These are phyloP conservation scores for Hofmannophila pseudospretella DNA, from an alignment of 2,888 invertebrate genomes.

Conservation along the genomic window DNA sequence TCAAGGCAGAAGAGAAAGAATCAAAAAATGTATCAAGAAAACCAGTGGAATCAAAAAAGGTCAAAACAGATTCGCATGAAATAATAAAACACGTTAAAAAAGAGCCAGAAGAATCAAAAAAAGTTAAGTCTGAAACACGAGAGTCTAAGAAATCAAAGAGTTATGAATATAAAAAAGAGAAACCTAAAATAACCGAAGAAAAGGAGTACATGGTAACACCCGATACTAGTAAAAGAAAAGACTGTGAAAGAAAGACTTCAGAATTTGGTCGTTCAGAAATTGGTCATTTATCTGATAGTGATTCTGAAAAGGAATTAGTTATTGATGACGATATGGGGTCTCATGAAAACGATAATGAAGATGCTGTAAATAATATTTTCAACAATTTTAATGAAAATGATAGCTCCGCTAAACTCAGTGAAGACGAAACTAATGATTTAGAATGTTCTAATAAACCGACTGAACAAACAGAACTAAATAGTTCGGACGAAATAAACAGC, in stretches of 20 bases:
- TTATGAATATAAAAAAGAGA: constrained; percentile 1
- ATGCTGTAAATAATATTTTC: background rate
- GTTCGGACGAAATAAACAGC: constrained; percentile 7
- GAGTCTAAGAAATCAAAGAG: background rate
- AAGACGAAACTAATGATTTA: background rate
- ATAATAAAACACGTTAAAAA: background rate
- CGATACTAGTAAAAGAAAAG: constrained; percentile 2
- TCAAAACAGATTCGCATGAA: background rate
- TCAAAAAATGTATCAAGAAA: background rate
- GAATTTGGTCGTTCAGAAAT: too few species aligned
- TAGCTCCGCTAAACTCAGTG: too few species aligned
- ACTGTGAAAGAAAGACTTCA: constrained; percentile 11
- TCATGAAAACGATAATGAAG: constrained; percentile 21
- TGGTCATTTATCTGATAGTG: constrained; percentile 31
- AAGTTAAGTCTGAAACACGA: background rate
- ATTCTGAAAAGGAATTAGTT: constrained; percentile 49
- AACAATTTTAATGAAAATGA: too few species aligned
- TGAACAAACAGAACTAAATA: constrained; percentile 6
- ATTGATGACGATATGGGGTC: constrained; percentile 39
- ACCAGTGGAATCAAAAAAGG: too few species aligned
- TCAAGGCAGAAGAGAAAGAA: background rate
- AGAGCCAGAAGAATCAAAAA: background rate
- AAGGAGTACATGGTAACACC: constrained; percentile 11
- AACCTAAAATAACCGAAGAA: constrained; percentile 8
- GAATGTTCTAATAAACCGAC: background rate